Conservation (phyloP, 1,140 invertebrate species). For the Onthophagus taurus region DNA sequence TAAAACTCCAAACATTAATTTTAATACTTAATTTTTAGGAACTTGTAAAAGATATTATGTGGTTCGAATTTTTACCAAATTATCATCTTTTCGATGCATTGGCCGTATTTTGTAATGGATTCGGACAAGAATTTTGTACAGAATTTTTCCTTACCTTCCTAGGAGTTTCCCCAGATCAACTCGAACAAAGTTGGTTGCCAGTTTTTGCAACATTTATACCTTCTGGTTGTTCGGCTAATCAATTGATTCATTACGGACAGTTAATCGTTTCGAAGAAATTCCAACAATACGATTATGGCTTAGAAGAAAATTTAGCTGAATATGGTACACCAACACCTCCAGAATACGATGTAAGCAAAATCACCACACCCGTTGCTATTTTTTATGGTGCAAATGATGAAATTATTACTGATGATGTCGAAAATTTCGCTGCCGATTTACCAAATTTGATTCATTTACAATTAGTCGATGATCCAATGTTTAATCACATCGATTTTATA, state of each 20-base stretch:
- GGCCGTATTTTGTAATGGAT: no score
- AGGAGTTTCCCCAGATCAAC: no score
- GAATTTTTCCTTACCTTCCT: no score
- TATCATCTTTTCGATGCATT: no score
- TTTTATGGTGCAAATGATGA: conserved; percentile 62
- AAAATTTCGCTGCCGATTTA: neutral
- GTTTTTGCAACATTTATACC: conserved; percentile 68
- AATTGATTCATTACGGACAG: conserved; percentile 61
- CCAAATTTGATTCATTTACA: neutral
- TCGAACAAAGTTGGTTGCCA: conserved; percentile 44
- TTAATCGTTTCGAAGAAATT: conserved; percentile 42
- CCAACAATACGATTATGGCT: no score
- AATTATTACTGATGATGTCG: conserved; percentile 34
- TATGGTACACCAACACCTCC: conserved; percentile 45
- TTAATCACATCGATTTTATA: conserved; percentile 56
- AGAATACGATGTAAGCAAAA: conserved; percentile 47
- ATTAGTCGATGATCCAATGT: no score
- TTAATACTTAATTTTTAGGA: no score
- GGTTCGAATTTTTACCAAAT: no score
- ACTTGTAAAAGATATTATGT: no score
- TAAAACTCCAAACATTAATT: no score
- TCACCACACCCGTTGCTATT: conserved; percentile 52
- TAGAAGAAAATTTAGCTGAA: conserved; percentile 38
- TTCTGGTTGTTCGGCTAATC: conserved; percentile 65
- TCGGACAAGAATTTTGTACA: no score